Evolutionary conservation across 35 echinoderm and acorn worm genomes (phyloP), one percentile per base, ranked within the genome.

Genomic region (Holothuria glaberrima): DNA sequence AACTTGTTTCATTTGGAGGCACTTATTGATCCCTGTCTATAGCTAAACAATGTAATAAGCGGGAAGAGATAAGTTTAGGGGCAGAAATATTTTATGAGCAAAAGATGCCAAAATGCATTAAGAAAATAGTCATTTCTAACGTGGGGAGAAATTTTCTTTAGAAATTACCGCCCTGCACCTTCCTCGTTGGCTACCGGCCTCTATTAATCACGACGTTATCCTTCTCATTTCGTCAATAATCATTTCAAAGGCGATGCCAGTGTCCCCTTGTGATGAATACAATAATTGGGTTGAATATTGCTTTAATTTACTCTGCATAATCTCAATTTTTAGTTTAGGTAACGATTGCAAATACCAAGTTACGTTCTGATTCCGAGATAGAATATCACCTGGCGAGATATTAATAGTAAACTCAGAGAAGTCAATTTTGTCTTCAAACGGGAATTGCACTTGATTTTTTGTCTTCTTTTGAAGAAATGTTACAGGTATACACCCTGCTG

Each of bases 401-500:
- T 87, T 87, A 6, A 87, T 52, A 7, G 85, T 87, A 29, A 71
- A 69, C n/a, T 6, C 22, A 48, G 31, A 70, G 31, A 70, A 87
- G 50, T 87, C 85, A 25, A 87, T 20, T 50, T 67, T 87, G 19
- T 71, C 41, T 30, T 87, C 62, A 27, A 87, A 87, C 12, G 85
- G 85, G 31, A 69, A 87, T 71, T 87, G n/a, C 20, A 71, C 63
- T 46, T 70, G 30, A n/a, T 50, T 29, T 26, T 87, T 87, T 6
- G 33, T 67, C 34, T 87, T 87, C 63, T 59, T 69, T 18, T 59
- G 63, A 20, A 69, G 67, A 87, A 87, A 87, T 22, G 85, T 87
- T 34, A 87, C 85, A 9, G 85, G 85, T 69, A 87, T 70, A 24
- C 85, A 87, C 17, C 85, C 85, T 36, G 85, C 85, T 70, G 65